Evolutionary conservation across 2,888 invertebrate genomes (phyloP).

Genomic region (Cephonodes hylas): DNA sequence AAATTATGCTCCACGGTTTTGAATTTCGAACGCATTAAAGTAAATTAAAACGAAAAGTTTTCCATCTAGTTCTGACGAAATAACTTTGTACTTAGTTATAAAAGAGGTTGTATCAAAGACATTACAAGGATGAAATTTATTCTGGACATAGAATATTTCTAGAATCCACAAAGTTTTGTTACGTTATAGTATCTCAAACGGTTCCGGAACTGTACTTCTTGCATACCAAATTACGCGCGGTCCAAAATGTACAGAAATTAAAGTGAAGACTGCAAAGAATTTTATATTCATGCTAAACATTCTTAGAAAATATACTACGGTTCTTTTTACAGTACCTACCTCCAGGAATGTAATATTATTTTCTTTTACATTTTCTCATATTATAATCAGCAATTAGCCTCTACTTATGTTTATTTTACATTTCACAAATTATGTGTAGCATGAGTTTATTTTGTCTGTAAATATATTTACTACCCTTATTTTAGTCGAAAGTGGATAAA

Average conservation of each 20-base stretch:
- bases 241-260: neutral
- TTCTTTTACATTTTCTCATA: neutral
- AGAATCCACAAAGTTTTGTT: neutral
- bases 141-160: neutral
- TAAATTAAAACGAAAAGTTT: too few relatives aligned
- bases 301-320: neutral
- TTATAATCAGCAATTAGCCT: neutral
- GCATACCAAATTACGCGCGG: constrained; percentile 2
- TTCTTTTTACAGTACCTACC: neutral
- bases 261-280: neutral
- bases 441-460: neutral
- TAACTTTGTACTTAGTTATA: too few relatives aligned
- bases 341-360: neutral
- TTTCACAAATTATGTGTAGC: neutral
- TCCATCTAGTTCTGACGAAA: too few relatives aligned
- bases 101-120: neutral
- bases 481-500: constrained; percentile 2
- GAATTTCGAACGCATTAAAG: neutral
- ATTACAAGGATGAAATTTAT: neutral
- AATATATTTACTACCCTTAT: neutral
- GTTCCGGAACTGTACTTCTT: constrained; percentile 8
- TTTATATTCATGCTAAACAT: neutral
- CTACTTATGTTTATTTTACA: neutral
- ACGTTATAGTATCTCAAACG: constrained; percentile 4
- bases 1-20: neutral